Conservation (phyloP, 92 coral and sea anemone genomes). For the Porites rus region DNA sequence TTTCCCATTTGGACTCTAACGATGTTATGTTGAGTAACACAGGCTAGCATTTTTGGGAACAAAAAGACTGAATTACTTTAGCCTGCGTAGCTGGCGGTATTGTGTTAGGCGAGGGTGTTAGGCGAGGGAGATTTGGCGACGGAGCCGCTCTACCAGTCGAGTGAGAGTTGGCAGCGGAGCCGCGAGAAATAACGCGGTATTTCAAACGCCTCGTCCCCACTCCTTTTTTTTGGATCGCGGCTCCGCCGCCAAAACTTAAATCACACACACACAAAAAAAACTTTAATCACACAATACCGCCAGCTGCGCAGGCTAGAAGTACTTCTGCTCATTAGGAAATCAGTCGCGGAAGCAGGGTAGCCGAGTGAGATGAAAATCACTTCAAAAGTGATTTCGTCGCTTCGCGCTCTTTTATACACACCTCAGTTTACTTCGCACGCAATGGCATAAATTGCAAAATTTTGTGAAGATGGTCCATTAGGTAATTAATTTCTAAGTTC, state of each 20-base stretch:
- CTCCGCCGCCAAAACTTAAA: no score
- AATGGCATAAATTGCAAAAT: not conserved
- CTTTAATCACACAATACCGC: no score
- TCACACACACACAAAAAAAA: no score
- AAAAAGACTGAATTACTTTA: conserved; percentile 50
- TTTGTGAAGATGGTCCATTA: not conserved
- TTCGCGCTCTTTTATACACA: not conserved
- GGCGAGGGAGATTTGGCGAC: no score
- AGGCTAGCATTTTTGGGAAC: conserved; percentile 18
- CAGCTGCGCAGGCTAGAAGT: no score
- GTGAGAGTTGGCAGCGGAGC: no score
- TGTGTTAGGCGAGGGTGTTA: no score
- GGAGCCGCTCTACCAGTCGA: no score
- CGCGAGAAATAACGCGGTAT: no score
- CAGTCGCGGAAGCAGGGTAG: not conserved
- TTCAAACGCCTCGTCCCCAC: no score
- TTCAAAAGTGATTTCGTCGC: not conserved
- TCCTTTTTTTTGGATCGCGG: no score
- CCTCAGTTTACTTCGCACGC: not conserved
- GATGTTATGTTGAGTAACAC: not conserved
- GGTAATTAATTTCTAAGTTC: conserved; percentile 19
- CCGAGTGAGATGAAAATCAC: conserved; percentile 17
- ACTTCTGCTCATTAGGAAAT: conserved; percentile 34
- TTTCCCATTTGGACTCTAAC: conserved; percentile 1
- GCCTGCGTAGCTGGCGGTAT: no score